These are phyloP conservation scores for Pterocles gutturalis DNA, from an alignment of 2,113 vertebrate species.

Conservation along the genomic window DNA sequence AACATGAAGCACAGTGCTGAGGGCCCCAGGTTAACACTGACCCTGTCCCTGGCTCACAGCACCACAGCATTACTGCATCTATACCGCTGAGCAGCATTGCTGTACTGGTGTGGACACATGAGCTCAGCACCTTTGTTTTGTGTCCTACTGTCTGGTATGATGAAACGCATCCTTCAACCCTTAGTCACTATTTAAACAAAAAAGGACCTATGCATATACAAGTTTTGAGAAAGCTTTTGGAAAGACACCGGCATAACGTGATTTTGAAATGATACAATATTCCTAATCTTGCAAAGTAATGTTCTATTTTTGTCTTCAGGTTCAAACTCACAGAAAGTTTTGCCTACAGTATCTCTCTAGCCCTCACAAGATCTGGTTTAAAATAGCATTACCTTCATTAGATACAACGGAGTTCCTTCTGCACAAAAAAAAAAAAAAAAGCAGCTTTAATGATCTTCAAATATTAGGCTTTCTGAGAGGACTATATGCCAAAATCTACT, in stretches of 20 bases:
- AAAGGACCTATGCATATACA: neutral
- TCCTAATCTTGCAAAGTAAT: neutral
- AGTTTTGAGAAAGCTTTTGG: constrained; percentile 33
- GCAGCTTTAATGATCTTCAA: neutral
- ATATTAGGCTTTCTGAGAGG: neutral
- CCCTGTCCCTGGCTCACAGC: neutral
- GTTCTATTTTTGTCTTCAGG: neutral
- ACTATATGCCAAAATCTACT: constrained; percentile 52
- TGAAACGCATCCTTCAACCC: neutral
- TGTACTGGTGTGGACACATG: neutral
- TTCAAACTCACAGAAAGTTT: neutral
- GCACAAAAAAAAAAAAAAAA: neutral
- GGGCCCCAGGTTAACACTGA: neutral
- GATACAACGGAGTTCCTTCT: neutral
- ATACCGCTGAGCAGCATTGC: neutral
- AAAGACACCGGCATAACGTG: constrained; percentile 23
- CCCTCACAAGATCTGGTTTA: neutral
- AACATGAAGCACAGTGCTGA: neutral
- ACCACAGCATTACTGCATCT: neutral
- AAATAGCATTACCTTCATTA: neutral
- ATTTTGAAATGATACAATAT: constrained; percentile 34
- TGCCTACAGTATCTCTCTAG: neutral
- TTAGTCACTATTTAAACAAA: neutral
- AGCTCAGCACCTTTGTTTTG: neutral
- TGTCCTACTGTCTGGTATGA: neutral